Evolutionary conservation across 2,113 vertebrate genomes (phyloP).

Genomic region (Ceyx margarethae): DNA sequence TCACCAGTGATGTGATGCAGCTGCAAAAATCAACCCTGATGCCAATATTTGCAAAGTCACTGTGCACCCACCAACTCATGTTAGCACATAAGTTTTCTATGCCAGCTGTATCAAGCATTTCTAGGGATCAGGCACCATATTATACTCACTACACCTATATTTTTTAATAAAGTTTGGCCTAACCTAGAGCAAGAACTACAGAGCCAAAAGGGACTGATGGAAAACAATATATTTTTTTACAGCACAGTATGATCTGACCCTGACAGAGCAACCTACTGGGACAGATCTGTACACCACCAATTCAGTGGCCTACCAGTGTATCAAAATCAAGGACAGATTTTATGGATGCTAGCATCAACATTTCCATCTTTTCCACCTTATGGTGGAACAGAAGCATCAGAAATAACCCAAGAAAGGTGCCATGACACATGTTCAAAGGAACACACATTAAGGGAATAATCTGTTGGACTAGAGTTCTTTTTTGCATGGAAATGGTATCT

Average conservation of each 20-base stretch:
- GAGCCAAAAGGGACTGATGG: not conserved
- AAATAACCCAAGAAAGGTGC: not conserved
- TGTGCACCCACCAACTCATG: not conserved
- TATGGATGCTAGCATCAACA: not conserved
- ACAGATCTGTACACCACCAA: not conserved
- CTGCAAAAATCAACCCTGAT: not conserved
- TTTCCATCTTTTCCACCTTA: not conserved
- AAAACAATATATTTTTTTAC: not conserved
- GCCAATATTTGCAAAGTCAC: not conserved
- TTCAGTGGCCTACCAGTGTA: fast-evolving
- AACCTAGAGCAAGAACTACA: not conserved
- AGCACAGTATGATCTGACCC: not conserved
- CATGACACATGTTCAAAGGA: not conserved
- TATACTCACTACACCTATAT: not conserved
- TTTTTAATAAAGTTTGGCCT: not conserved
- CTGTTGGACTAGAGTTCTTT: not conserved
- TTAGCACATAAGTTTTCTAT: not conserved
- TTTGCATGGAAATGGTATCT: not conserved
- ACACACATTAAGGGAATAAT: too few species aligned
- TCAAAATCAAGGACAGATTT: not conserved
- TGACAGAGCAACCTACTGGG: not conserved
- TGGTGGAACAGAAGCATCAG: not conserved
- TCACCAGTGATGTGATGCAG: not conserved
- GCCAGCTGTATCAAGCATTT: not conserved
- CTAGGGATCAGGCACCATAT: not conserved